These are phyloP conservation scores for Neodontobutis hainanensis DNA, from an alignment of 2,113 vertebrate genomes.

Conservation along the genomic window DNA sequence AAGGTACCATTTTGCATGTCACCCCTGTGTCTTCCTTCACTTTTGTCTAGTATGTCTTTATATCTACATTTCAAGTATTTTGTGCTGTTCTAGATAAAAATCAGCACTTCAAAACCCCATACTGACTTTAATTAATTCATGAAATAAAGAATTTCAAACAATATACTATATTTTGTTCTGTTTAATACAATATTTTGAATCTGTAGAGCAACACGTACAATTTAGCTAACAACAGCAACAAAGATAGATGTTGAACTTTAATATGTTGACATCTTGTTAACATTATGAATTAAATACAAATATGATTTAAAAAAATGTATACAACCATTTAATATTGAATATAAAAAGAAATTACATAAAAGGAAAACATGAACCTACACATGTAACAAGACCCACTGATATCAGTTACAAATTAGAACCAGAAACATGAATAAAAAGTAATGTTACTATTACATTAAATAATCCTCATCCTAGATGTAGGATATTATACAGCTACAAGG, in stretches of 20 bases:
- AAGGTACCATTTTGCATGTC: constrained; percentile 27
- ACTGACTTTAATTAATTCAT: constrained; percentile 50
- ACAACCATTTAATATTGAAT: background rate
- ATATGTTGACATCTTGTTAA: too few species aligned
- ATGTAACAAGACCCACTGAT: background rate
- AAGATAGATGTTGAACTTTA: too few species aligned
- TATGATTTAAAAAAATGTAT: too few species aligned
- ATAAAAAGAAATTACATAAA: background rate
- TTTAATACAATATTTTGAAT: too few species aligned
- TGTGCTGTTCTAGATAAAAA: constrained; percentile 51
- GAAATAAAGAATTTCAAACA: constrained; percentile 70
- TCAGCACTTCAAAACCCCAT: constrained; percentile 39
- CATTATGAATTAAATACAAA: background rate
- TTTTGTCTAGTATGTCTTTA: constrained; percentile 29
- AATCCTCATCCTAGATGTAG: too few species aligned
- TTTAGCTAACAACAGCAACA: too few species aligned
- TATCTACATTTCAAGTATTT: constrained; percentile 52
- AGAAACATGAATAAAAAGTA: background rate
- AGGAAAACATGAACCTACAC: too few species aligned
- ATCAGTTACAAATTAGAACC: background rate
- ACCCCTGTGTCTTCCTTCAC: constrained; percentile 29
- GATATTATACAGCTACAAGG: too few species aligned
- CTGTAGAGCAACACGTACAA: too few species aligned
- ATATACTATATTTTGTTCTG: background rate
- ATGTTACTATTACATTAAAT: background rate